phyloP scores from a whole-genome alignment of 1,140 invertebrate species.

The Drosophila punjabiensis region DNA sequence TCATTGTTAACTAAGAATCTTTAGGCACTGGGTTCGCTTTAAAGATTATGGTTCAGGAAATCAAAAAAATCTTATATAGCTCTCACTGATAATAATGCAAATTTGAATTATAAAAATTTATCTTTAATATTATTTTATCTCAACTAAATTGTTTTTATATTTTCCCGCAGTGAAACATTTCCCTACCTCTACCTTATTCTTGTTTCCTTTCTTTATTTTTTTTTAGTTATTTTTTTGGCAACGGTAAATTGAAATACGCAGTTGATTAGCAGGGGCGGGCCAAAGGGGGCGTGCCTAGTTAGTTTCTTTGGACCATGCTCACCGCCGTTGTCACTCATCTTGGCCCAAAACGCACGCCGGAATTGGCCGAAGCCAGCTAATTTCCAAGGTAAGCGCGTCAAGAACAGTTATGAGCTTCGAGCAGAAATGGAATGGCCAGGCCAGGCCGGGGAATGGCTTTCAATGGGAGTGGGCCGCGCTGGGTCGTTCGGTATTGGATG shows the following conservation, averaged over 20 bases:
- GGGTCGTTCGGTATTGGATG: slow-evolving; percentile 29
- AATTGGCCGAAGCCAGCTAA: slow-evolving; percentile 60
- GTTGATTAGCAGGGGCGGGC: slow-evolving; percentile 61
- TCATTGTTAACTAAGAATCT: no score
- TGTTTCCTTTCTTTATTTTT: slow-evolving; percentile 22
- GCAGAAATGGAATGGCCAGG: slow-evolving; percentile 36
- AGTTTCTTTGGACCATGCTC: slow-evolving; percentile 26
- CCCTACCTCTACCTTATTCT: neutral
- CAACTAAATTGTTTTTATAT: neutral
- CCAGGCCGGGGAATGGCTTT: slow-evolving; percentile 14
- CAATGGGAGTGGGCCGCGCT: slow-evolving; percentile 19
- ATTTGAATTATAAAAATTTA: neutral
- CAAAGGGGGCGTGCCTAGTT: slow-evolving; percentile 46
- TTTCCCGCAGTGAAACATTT: slow-evolving; percentile 1
- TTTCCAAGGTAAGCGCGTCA: slow-evolving; percentile 79
- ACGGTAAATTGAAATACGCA: slow-evolving; percentile 81
- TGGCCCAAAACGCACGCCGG: slow-evolving; percentile 74
- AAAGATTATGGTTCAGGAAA: no score
- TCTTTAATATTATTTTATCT: neutral
- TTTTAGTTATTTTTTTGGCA: slow-evolving; percentile 45
- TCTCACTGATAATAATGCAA: neutral
- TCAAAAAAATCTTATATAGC: neutral
- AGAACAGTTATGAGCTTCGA: slow-evolving; percentile 81
- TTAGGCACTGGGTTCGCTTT: no score
- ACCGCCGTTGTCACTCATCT: slow-evolving; percentile 63